A percentile compares a stretch with the other conserved stretches of the same genome.
Evolutionary conservation across 2,888 invertebrate species (phyloP).

Genomic region (Megalurothrips usitatus): DNA sequence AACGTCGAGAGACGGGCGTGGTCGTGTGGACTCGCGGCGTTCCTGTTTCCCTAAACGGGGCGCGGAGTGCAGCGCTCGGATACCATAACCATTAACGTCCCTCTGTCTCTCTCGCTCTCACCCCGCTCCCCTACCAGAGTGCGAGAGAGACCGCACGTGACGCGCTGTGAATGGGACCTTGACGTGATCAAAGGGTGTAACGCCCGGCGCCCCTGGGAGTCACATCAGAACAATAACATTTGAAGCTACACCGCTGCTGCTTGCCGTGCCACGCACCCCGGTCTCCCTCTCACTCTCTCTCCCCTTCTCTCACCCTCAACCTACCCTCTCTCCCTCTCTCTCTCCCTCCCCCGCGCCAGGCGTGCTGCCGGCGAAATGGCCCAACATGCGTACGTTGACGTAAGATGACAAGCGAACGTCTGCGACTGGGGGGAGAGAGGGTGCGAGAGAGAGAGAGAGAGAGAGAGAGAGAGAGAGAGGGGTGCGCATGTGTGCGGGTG

Average conservation of each 20-base stretch:
- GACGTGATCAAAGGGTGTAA: conserved; percentile 19
- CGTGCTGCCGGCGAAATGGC: conserved; percentile 9
- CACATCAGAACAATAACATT: conserved; percentile 26
- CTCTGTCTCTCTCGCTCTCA: too few relatives aligned
- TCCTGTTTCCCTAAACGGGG: too few relatives aligned
- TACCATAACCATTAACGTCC: too few relatives aligned
- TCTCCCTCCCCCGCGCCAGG: not conserved
- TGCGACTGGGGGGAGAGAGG: not conserved
- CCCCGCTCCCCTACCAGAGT: not conserved
- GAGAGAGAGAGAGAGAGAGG: not conserved
- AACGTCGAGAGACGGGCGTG: too few relatives aligned
- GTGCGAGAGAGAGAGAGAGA: not conserved
- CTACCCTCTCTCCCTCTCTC: not conserved
- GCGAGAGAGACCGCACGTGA: not conserved
- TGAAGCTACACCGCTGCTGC: not conserved
- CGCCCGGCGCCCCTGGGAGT: not conserved
- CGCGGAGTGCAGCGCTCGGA: too few relatives aligned
- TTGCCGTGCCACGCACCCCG: not conserved
- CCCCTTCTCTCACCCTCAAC: too few relatives aligned
- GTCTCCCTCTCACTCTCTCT: not conserved
- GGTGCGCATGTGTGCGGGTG: not conserved
- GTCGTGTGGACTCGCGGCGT: too few relatives aligned
- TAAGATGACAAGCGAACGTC: not conserved
- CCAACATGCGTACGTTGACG: not conserved
- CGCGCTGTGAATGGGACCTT: not conserved